Percentiles rank a stretch among this genome's conserved stretches.
These are phyloP conservation scores for Oenanthe oenanthe DNA, from an alignment of 2,113 vertebrate genomes.

Conservation along the genomic window DNA sequence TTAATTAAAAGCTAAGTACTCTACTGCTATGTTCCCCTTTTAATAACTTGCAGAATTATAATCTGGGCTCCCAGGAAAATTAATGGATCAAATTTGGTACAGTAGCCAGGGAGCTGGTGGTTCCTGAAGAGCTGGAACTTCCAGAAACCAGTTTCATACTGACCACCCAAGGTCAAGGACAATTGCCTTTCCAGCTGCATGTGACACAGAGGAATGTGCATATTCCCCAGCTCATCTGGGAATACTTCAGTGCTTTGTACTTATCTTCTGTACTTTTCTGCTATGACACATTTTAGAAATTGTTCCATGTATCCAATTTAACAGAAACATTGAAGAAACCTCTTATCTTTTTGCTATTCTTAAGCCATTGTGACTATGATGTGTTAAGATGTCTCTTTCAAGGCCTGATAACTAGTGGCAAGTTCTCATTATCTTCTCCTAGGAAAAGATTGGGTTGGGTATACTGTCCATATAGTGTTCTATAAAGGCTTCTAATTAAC, in stretches of 20 bases:
- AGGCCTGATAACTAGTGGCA: background rate
- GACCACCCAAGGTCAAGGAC: background rate
- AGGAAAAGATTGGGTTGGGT: background rate
- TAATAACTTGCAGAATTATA: background rate
- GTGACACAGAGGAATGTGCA: background rate
- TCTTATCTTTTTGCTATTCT: background rate
- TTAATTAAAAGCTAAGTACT: background rate
- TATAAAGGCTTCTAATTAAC: background rate
- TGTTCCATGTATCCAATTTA: background rate
- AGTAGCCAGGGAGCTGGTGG: background rate
- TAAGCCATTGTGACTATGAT: background rate
- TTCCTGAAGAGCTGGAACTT: background rate
- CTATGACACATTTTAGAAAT: background rate
- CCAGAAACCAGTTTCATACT: background rate
- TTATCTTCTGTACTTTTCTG: background rate
- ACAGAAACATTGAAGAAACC: background rate
- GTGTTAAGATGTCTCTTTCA: background rate
- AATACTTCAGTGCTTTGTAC: background rate
- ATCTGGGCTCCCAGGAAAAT: background rate
- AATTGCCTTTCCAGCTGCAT: background rate
- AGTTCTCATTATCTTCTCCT: background rate
- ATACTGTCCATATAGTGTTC: background rate
- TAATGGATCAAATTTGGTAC: background rate
- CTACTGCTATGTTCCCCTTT: accelerated
- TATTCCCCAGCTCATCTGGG: background rate